phyloP scores from a whole-genome alignment of 2,888 invertebrate genomes.

The Acanthosepion pharaonis region DNA sequence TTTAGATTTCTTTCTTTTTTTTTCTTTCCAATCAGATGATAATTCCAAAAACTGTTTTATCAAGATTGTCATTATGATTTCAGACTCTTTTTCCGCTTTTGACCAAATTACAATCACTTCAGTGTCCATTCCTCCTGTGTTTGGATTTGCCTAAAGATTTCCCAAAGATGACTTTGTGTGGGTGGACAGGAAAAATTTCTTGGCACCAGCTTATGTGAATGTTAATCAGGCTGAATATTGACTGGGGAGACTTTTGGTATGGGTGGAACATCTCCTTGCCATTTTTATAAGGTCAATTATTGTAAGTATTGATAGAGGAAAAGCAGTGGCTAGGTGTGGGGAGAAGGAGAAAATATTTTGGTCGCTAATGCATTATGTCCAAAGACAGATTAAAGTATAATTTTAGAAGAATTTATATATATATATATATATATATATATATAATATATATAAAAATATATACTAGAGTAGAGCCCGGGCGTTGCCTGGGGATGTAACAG shows the following conservation, averaged over 20 bases:
- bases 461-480: too few relatives aligned
- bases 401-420: background rate
- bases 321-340: background rate
- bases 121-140: background rate
- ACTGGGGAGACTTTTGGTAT: background rate
- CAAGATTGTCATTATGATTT: background rate
- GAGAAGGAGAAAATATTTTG: background rate
- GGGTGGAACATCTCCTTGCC: background rate
- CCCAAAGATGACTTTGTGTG: background rate
- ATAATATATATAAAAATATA: too few relatives aligned
- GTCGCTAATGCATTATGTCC: background rate
- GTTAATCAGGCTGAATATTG: conserved; percentile 33
- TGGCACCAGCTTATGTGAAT: background rate
- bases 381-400: background rate
- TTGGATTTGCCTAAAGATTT: background rate
- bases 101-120: background rate
- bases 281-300: background rate
- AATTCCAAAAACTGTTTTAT: too few relatives aligned
- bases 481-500: too few relatives aligned
- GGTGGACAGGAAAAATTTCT: background rate
- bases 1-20: too few relatives aligned
- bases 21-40: too few relatives aligned
- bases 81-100: background rate
- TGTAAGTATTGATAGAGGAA: background rate
- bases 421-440: too few relatives aligned